phyloP scores from a whole-genome alignment of 2,888 invertebrate species.

The Dichetophora obliterata region DNA sequence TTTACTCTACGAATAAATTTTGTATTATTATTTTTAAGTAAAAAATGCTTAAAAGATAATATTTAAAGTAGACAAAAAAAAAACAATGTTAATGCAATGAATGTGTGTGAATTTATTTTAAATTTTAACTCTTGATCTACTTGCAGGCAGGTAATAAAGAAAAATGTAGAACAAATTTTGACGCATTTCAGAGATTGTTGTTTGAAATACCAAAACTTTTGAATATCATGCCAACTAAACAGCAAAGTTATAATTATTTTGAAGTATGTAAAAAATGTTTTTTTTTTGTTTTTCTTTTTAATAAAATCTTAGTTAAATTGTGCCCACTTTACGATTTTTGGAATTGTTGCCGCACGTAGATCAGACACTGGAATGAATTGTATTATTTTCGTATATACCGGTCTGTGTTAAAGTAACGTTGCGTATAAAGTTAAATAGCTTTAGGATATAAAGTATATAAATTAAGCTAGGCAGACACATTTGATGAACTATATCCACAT shows the following conservation, averaged over 20 bases:
- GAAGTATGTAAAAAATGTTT: no score
- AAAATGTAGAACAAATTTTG: no score
- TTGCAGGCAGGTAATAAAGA: neutral
- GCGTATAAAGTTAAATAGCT: neutral
- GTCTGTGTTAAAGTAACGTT: neutral
- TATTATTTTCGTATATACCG: neutral
- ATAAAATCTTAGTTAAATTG: neutral
- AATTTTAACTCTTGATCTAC: neutral
- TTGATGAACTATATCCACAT: neutral
- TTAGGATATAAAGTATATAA: no score
- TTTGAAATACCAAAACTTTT: no score
- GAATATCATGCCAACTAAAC: neutral
- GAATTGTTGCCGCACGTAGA: neutral
- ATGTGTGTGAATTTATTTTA: neutral
- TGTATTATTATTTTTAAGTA: neutral
- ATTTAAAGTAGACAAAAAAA: no score
- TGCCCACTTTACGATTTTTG: neutral
- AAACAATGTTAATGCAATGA: no score
- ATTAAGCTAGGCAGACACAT: no score
- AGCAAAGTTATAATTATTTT: neutral
- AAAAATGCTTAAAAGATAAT: no score
- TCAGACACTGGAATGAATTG: conserved; percentile 20
- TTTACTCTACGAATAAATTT: conserved; percentile 25
- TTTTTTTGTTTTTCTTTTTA: no score
- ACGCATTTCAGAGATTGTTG: no score